Conservation (phyloP, 2,113 vertebrate species). For the Dinomys branickii region DNA sequence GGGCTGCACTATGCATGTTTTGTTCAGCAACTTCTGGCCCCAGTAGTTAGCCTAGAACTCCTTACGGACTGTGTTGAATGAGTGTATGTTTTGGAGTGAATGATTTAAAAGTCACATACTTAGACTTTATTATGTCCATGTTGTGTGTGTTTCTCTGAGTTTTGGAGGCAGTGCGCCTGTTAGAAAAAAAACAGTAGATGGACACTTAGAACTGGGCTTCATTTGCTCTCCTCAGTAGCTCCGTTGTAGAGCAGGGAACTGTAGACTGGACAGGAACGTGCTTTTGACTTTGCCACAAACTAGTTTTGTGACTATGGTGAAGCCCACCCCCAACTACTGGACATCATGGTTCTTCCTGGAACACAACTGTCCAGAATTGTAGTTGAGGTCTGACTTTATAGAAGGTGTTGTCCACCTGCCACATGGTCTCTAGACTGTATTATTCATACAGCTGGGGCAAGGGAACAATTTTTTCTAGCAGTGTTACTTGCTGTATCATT, state of each 20-base stretch:
- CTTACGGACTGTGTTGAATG: background rate
- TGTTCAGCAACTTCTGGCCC: background rate
- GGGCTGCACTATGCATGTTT: background rate
- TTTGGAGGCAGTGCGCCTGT: background rate
- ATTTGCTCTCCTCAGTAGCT: background rate
- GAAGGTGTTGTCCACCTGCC: background rate
- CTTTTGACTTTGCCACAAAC: background rate
- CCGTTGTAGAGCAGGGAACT: background rate
- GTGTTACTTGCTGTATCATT: background rate
- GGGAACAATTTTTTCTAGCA: background rate
- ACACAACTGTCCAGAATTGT: background rate
- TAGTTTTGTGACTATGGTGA: background rate
- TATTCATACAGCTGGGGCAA: background rate
- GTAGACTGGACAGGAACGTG: background rate
- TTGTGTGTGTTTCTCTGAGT: background rate
- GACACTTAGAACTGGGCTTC: background rate
- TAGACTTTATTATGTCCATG: background rate
- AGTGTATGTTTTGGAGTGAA: background rate
- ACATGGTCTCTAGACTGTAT: fast-evolving
- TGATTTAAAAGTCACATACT: background rate
- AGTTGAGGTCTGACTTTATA: background rate
- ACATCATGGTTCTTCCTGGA: background rate
- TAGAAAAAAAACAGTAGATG: background rate
- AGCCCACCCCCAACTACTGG: background rate
- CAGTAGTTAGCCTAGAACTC: background rate